A percentile compares a stretch with the other conserved stretches of the same genome.
phyloP scores from a whole-genome alignment of 2,113 vertebrate species.

The Megaleporinus macrocephalus region DNA sequence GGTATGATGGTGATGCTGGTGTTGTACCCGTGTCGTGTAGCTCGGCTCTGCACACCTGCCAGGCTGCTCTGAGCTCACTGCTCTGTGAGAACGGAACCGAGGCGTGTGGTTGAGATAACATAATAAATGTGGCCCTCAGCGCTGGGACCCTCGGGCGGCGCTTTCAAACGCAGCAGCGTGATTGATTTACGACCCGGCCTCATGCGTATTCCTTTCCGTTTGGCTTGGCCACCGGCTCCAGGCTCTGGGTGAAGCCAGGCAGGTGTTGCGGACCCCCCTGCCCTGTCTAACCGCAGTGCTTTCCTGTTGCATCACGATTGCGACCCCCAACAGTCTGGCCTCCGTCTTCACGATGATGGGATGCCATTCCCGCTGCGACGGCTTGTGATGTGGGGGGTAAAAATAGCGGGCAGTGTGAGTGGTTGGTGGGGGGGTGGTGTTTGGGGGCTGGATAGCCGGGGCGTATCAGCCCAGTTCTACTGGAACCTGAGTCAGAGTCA shows the following conservation, averaged over 20 bases:
- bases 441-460: constrained; percentile 64
- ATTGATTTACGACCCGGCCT: constrained; percentile 67
- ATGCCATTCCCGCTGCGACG: constrained; percentile 79
- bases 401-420: constrained; percentile 80
- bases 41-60: neutral
- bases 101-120: constrained; percentile 14
- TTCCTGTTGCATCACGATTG: constrained; percentile 65
- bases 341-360: constrained; percentile 37
- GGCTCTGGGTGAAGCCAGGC: constrained; percentile 58
- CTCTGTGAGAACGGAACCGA: too few relatives aligned
- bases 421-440: constrained; percentile 64
- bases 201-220: constrained; percentile 56
- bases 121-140: constrained; percentile 29
- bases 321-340: constrained; percentile 13
- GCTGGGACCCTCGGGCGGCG: constrained; percentile 44
- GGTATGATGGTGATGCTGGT: too few relatives aligned
- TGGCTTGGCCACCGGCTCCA: constrained; percentile 48
- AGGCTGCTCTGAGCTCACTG: neutral
- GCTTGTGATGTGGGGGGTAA: constrained; percentile 78
- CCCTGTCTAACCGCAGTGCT: constrained; percentile 32
- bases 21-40: too few relatives aligned
- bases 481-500: too few relatives aligned
- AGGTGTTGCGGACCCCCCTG: constrained; percentile 57
- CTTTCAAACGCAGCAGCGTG: constrained; percentile 60
- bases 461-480: neutral